Evolutionary conservation across 35 echinoderm and acorn worm species (phyloP), one percentile per base, ranked within the genome.

Genomic region (Strongylocentrotus purpuratus): DNA sequence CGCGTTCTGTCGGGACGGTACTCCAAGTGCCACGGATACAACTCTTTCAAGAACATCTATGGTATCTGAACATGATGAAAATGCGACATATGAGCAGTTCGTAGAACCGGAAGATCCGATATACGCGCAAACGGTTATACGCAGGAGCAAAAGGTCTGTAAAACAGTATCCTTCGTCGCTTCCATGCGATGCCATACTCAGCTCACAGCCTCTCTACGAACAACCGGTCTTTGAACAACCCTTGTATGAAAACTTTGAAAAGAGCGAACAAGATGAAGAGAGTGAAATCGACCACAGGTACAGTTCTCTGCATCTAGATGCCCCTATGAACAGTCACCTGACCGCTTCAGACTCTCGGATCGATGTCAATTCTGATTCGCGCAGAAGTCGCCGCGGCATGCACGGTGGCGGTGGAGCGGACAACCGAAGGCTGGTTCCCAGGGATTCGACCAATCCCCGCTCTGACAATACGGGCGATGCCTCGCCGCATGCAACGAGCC

Each of bases 141-240:
- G 87, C 33, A 89, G 87, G 87, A 93, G 91, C 48, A 33, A 93
- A 28, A 93, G 91, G 15, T 58, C 91, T 32, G n/a, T 93, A 4
- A 33, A 58, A 13, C 91, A 93, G 7, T 93, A 93, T n/a, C 91
- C 91, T 48, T 93, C 91, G 12, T 46, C 91, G 8, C 91, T 58
- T 5, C 46, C 45, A 0, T 3, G 91, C 13, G 46, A 58, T 28
- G 31, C 15, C 22, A 31, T 46, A 48, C 48, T 47, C 31, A 93
- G 46, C 46, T 33, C 33, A 17, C 91, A 93, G 31, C 91, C 91
- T 20, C 48, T 93, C 17, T 50, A 93, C 47, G 48, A 58, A 32
- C 91, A 58, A 93, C 45, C 46, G 17, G 17, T 93, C 22, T 89
- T 89, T 89, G 87, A 89, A 89, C 87, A 89, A 89, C 87, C 87